A percentile compares a stretch with the other conserved stretches of the same genome.
These are phyloP conservation scores for Acrocephalus scirpaceus DNA, from an alignment of 2,797 vertebrate species.

Conservation along the genomic window DNA sequence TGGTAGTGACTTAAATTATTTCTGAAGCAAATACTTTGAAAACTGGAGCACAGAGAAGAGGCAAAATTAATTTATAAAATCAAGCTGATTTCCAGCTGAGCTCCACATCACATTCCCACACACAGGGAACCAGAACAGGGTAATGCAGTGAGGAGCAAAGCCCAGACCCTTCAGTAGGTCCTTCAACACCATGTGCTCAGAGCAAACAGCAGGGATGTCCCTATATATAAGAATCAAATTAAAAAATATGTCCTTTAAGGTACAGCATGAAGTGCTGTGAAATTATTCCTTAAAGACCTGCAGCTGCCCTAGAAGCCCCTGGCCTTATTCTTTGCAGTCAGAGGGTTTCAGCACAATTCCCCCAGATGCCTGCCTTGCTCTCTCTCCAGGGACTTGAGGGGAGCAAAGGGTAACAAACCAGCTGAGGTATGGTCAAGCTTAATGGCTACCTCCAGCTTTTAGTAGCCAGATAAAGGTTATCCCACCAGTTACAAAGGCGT, in stretches of 20 bases:
- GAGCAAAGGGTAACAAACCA: background rate
- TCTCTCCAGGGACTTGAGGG: background rate
- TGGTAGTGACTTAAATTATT: background rate
- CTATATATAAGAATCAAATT: background rate
- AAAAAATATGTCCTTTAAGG: background rate
- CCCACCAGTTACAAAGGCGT: background rate
- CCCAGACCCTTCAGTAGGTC: background rate
- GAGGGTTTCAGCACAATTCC: background rate
- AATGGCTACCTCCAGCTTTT: background rate
- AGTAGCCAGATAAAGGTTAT: background rate
- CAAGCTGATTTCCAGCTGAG: background rate
- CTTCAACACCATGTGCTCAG: background rate
- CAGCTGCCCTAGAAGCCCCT: background rate
- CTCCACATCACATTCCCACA: background rate
- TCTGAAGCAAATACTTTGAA: background rate
- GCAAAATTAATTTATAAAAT: background rate
- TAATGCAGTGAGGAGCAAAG: background rate
- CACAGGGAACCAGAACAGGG: background rate
- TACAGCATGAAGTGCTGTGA: background rate
- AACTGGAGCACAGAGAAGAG: background rate
- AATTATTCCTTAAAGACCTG: background rate
- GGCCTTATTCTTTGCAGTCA: background rate
- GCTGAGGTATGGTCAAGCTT: background rate
- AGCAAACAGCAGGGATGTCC: background rate
- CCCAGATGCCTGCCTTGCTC: background rate